Conservation (phyloP, 2,797 vertebrate species). For the Nothura maculosa region DNA sequence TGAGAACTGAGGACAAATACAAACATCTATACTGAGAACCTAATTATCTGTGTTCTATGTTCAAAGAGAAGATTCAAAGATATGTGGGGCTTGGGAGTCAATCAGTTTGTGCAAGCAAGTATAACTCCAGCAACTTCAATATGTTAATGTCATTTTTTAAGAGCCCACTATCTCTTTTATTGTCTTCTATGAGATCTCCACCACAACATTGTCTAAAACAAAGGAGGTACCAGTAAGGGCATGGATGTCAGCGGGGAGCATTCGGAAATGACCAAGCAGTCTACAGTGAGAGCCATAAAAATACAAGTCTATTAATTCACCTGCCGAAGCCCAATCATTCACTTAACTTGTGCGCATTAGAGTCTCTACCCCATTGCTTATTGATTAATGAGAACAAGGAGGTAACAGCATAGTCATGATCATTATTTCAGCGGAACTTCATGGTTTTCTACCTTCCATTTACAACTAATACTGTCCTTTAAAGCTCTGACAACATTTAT, state of each 20-base stretch:
- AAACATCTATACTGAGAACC: background rate
- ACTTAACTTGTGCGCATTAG: background rate
- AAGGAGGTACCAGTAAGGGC: background rate
- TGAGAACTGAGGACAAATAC: background rate
- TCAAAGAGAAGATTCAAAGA: background rate
- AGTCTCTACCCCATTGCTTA: background rate
- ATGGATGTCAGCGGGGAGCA: background rate
- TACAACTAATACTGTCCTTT: background rate
- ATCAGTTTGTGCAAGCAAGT: background rate
- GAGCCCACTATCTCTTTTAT: background rate
- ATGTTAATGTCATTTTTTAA: background rate
- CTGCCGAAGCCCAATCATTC: background rate
- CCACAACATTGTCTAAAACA: background rate
- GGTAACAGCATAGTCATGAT: background rate
- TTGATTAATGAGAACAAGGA: background rate
- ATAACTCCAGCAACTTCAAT: background rate
- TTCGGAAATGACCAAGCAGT: background rate
- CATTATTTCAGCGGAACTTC: background rate
- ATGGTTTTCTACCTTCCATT: background rate
- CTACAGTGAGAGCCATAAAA: background rate
- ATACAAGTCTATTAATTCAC: rapidly evolving
- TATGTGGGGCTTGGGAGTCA: background rate
- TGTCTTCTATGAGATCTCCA: background rate
- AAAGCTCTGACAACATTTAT: background rate
- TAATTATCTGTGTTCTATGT: background rate